Base-by-base conservation (phyloP, 1,140 invertebrate genomes). In the Trichonephila inaurata region DNA sequence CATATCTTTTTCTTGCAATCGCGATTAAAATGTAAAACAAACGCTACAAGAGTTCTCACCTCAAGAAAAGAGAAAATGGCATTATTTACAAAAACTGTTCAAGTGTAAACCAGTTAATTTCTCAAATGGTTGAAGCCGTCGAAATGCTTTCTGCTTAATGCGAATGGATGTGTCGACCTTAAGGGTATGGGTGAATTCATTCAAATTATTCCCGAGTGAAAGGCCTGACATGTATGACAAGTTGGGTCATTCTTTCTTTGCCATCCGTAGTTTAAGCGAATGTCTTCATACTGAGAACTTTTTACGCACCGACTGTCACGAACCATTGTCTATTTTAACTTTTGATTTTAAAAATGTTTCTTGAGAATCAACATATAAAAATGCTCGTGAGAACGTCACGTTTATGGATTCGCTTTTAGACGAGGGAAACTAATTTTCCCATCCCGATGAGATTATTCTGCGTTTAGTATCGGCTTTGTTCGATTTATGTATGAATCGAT, bases 281-380 rank as follows among this genome's bases (percentile, higher is more conserved):
- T 24, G 66, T 69, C n/a, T 14, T 24, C 66, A 24, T n/a, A 69
- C 66, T n/a, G 3, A 69, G 66, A 28, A 14, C n/a, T 69, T 21
- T 69, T 69, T 28, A 69, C 66, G 66, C 66, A 4, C 66, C 24
- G 24, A 14, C 66, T 69, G 66, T 69, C 66, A 69, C 66, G 24
- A 69, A 3, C 66, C 66, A 69, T 69, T 69, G 66, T 69, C 66
- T 69, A 69, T 69, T 69, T 69, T 69, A 69, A 69, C 66, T 69
- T 69, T 69, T 69, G n/a, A 69, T 69, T 69, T 69, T 69, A 12
- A 14, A 21, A 69, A 69, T 12, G 8, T 24, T n/a, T 69, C 66
- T 24, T 24, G 24, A 69, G 61, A 62, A 21, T n/a, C 66, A 69
- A 24, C 66, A 24, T 24, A 14, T 69, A 24, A 69, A 69, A 69